Percentiles rank a stretch among this genome's conserved stretches.
Evolutionary conservation across 1,140 invertebrate genomes (phyloP).

Genomic region (Drosophila nebulosa): DNA sequence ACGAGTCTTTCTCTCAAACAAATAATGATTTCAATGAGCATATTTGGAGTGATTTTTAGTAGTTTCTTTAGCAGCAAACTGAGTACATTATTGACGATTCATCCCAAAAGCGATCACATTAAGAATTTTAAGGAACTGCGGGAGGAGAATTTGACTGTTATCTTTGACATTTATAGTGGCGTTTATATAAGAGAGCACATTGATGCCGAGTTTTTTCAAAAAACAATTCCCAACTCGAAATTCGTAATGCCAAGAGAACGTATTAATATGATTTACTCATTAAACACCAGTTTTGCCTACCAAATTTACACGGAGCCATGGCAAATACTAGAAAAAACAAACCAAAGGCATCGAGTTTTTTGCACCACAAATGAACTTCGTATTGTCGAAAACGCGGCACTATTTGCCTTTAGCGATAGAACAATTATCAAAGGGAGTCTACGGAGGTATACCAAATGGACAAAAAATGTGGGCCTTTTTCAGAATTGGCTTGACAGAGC

Average conservation of each 20-base stretch:
- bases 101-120: not conserved
- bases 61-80: conserved; percentile 41
- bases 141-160: not conserved
- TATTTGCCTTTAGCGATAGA: not conserved
- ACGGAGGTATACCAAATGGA: not conserved
- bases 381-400: not conserved
- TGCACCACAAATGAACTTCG: not conserved
- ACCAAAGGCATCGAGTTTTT: not conserved
- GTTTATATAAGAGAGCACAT: not conserved
- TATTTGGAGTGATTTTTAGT: conserved; percentile 39
- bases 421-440: not conserved
- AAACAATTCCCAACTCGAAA: not conserved
- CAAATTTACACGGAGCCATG: not conserved
- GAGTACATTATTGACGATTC: conserved; percentile 32
- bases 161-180: not conserved
- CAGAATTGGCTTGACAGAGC: not conserved
- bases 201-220: not conserved
- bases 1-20: conserved; percentile 3
- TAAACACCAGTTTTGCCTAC: conserved; percentile 9
- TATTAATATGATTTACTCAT: not conserved
- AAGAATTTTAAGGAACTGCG: conserved; percentile 23
- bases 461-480: not conserved
- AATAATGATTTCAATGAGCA: conserved; percentile 34
- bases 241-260: not conserved
- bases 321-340: not conserved